Conservation (phyloP, 2,797 vertebrate species). For the Melanotaenia boesemani region DNA sequence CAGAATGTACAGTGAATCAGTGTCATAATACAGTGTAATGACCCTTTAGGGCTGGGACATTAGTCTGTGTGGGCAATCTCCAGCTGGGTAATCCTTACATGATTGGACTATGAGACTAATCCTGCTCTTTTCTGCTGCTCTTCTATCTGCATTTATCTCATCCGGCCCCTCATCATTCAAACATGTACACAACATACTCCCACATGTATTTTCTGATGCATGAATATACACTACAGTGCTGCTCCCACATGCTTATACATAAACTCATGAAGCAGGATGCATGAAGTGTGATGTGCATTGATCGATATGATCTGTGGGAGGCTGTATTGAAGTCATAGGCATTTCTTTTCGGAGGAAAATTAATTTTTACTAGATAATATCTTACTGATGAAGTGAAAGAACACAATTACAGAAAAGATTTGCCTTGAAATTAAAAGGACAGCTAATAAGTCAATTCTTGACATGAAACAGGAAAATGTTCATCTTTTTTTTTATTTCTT, state of each 20-base stretch:
- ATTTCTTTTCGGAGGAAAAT: conserved; percentile 32
- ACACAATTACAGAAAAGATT: background rate
- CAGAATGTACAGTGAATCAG: conserved; percentile 52
- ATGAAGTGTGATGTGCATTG: conserved; percentile 47
- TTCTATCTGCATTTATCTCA: conserved; percentile 55
- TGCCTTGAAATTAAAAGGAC: background rate
- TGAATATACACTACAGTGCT: conserved; percentile 49
- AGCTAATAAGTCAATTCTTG: background rate
- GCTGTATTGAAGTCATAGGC: conserved; percentile 24
- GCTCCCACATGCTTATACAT: conserved; percentile 61
- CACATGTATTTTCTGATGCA: conserved; percentile 52
- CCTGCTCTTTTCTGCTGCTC: conserved; percentile 58
- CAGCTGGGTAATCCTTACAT: conserved; percentile 79
- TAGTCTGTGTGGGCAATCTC: conserved; percentile 65
- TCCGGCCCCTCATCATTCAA: conserved; percentile 17
- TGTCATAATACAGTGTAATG: conserved; percentile 74
- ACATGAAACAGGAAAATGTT: background rate
- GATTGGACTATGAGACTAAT: conserved; percentile 78
- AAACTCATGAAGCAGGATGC: conserved; percentile 50
- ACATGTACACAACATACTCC: conserved; percentile 44
- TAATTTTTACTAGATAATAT: conserved; percentile 4
- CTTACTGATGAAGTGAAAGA: background rate
- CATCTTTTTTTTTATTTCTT: background rate
- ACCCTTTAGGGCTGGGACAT: conserved; percentile 64
- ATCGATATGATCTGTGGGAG: conserved; percentile 53